These are phyloP conservation scores for Lithobates sylvaticus DNA, from an alignment of 2,797 vertebrate species.

Conservation along the genomic window DNA sequence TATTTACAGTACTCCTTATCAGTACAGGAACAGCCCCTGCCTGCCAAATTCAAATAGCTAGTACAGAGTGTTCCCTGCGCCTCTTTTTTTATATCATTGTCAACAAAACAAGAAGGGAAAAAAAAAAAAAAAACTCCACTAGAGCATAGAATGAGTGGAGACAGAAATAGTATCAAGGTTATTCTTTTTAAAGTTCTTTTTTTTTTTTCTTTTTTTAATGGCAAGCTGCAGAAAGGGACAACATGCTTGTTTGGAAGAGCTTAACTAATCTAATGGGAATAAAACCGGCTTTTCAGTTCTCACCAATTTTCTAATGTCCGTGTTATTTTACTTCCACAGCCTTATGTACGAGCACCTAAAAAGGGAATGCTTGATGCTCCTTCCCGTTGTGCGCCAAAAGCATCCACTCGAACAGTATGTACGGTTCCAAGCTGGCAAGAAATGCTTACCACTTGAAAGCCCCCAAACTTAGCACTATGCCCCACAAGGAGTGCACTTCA, in stretches of 20 bases:
- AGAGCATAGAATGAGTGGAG: constrained; percentile 32
- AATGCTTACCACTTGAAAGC: not conserved
- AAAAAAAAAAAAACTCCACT: constrained; percentile 55
- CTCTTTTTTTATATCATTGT: constrained; percentile 74
- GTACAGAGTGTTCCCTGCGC: constrained; percentile 90
- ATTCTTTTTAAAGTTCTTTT: constrained; percentile 57
- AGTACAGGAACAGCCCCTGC: constrained; percentile 86
- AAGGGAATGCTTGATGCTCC: not conserved
- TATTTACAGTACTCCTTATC: constrained; percentile 99
- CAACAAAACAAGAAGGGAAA: constrained; percentile 75
- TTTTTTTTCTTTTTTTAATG: constrained; percentile 21
- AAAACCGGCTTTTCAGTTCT: not conserved
- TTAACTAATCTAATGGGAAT: not conserved
- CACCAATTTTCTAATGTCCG: too few relatives aligned
- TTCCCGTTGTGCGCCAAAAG: not conserved
- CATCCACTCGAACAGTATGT: not conserved
- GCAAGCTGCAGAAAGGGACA: not conserved
- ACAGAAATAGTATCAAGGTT: constrained; percentile 70
- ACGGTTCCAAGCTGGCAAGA: too few relatives aligned
- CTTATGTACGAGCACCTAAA: not conserved
- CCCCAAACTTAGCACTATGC: not conserved
- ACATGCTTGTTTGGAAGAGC: not conserved
- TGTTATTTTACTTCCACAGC: not conserved
- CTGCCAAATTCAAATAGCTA: constrained; percentile 92
- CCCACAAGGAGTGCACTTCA: not conserved